phyloP scores from a whole-genome alignment of 2,888 invertebrate species.

The Melolontha melolontha region DNA sequence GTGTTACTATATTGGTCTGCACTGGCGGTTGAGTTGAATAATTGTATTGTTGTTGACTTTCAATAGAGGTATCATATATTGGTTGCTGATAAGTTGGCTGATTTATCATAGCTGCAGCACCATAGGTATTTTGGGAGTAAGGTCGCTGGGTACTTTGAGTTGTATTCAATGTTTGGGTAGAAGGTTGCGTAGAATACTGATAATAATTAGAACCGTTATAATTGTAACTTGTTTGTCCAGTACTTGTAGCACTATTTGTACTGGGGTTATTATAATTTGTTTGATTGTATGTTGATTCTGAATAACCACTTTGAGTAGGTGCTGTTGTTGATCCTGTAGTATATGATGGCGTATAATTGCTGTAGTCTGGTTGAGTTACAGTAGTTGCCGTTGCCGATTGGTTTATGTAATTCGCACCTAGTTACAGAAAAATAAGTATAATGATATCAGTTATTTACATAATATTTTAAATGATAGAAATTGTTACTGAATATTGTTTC shows the following conservation, averaged over 20 bases:
- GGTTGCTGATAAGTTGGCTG: constrained; percentile 29
- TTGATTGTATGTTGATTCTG: constrained; percentile 14
- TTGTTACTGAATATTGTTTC: too few relatives aligned
- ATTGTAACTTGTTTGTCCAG: constrained; percentile 15
- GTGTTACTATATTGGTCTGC: constrained; percentile 6
- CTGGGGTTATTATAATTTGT: constrained; percentile 10
- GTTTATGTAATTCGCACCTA: constrained; percentile 28
- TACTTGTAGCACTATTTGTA: not conserved
- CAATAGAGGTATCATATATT: not conserved
- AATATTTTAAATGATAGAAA: not conserved
- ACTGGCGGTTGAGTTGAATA: not conserved
- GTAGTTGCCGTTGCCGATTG: not conserved
- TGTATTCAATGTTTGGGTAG: constrained; percentile 17
- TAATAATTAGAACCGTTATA: constrained; percentile 29
- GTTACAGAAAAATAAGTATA: not conserved
- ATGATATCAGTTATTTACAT: not conserved
- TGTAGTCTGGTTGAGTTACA: constrained; percentile 12
- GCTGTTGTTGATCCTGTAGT: not conserved
- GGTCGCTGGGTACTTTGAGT: constrained; percentile 1
- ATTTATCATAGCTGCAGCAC: constrained; percentile 11
- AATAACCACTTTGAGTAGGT: constrained; percentile 11
- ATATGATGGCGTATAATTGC: constrained; percentile 1
- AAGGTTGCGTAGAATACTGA: constrained; percentile 31
- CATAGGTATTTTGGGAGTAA: constrained; percentile 38
- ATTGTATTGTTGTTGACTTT: constrained; percentile 18